Percentiles rank a stretch among this genome's conserved stretches.
These are phyloP conservation scores for Cariama cristata DNA, from an alignment of 2,113 vertebrate genomes.

Conservation along the genomic window DNA sequence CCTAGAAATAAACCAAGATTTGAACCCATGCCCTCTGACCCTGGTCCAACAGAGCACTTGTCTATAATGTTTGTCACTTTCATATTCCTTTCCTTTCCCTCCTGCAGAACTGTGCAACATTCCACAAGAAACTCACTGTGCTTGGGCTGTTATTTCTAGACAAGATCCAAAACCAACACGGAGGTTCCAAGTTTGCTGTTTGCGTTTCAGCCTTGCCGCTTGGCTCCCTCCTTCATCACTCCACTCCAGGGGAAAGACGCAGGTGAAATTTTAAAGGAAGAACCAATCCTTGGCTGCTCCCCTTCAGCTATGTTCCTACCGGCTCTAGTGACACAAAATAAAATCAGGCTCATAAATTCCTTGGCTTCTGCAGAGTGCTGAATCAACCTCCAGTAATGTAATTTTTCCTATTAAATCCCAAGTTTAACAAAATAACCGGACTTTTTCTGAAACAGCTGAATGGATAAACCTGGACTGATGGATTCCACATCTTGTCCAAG, in stretches of 20 bases:
- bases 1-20: background rate
- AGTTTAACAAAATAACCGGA: background rate
- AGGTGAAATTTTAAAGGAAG: slow-evolving; percentile 32
- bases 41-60: background rate
- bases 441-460: background rate
- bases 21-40: background rate
- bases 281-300: background rate
- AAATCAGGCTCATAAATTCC: background rate
- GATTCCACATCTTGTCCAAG: background rate
- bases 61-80: background rate
- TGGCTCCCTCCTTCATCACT: background rate
- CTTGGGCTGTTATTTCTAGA: background rate
- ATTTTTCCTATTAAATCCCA: background rate
- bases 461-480: background rate
- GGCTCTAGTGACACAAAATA: background rate
- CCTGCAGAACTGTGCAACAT: fast-evolving
- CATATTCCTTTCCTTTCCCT: background rate
- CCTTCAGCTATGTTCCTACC: background rate
- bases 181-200: background rate
- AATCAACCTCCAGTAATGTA: background rate
- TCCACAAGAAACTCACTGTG: background rate
- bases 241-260: background rate
- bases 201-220: background rate
- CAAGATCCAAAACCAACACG: slow-evolving; percentile 24
- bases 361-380: background rate